phyloP scores from a whole-genome alignment of 2,888 invertebrate genomes.

The Agriopis aurantiaria region DNA sequence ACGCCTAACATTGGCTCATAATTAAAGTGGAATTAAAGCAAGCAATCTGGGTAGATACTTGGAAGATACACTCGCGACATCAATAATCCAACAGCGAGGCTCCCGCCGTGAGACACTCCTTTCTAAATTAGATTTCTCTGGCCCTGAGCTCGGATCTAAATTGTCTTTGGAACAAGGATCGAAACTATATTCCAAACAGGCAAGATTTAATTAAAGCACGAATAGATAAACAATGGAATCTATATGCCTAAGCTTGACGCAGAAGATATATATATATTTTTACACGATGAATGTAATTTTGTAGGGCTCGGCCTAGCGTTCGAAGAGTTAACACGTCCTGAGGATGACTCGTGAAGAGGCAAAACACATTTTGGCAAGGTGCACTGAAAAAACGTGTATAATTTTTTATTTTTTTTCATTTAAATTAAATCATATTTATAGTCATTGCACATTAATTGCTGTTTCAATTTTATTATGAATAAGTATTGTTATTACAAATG shows the following conservation, averaged over 20 bases:
- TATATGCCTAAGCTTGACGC: neutral
- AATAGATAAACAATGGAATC: slow-evolving; percentile 15
- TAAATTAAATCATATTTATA: too few species aligned
- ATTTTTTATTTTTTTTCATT: too few species aligned
- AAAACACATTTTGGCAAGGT: too few species aligned
- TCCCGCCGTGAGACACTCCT: slow-evolving; percentile 36
- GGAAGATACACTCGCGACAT: slow-evolving; percentile 43
- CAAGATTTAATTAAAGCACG: slow-evolving; percentile 22
- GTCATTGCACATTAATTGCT: too few species aligned
- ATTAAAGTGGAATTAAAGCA: slow-evolving; percentile 47
- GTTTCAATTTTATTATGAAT: too few species aligned
- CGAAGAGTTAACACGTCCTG: too few species aligned
- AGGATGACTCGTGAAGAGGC: too few species aligned
- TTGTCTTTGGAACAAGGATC: slow-evolving; percentile 33
- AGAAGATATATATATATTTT: neutral
- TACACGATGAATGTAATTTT: too few species aligned
- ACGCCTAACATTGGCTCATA: slow-evolving; percentile 40
- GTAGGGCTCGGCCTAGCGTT: too few species aligned
- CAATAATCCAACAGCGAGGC: slow-evolving; percentile 41
- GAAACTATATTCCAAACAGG: slow-evolving; percentile 36
- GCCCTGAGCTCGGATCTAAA: slow-evolving; percentile 32
- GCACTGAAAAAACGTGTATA: too few species aligned
- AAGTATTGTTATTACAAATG: too few species aligned
- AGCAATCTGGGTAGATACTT: slow-evolving; percentile 44
- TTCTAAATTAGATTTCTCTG: slow-evolving; percentile 43